Percentiles rank a stretch among this genome's conserved stretches.
These are phyloP conservation scores for Liolophura sinensis DNA, from an alignment of 1,140 invertebrate species.

Conservation along the genomic window DNA sequence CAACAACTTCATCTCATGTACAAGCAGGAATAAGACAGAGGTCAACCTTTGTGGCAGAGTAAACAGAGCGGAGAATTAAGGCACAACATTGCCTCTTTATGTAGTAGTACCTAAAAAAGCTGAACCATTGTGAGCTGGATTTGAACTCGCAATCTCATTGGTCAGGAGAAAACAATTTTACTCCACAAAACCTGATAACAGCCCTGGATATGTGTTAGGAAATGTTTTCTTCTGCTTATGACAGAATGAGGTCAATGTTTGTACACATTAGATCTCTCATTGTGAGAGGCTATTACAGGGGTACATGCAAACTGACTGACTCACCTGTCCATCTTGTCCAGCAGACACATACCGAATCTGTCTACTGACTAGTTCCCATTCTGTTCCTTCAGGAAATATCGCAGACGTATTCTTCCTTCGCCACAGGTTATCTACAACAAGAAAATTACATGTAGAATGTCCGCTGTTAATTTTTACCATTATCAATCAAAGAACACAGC, in stretches of 20 bases:
- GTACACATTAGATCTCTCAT: slow-evolving; percentile 1
- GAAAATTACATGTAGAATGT: neutral
- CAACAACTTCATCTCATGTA: neutral
- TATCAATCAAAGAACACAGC: neutral
- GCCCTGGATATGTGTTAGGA: neutral
- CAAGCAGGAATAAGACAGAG: neutral
- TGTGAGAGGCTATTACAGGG: neutral
- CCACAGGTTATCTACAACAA: slow-evolving; percentile 41
- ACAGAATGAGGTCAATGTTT: neutral
- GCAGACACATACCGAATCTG: slow-evolving; percentile 64
- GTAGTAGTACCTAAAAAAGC: too few relatives aligned
- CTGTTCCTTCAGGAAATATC: slow-evolving; percentile 57
- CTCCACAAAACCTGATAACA: neutral
- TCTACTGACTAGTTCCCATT: slow-evolving; percentile 41
- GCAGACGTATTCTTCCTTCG: slow-evolving; percentile 65
- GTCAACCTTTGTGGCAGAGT: neutral
- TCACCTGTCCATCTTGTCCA: slow-evolving; percentile 61
- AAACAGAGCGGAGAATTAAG: neutral
- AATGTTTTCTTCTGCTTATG: neutral
- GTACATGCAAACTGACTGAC: neutral
- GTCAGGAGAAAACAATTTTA: neutral
- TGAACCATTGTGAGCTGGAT: too few relatives aligned
- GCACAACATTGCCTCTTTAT: neutral
- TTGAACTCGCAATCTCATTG: neutral
- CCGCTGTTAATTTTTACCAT: neutral